Evolutionary conservation across 2,888 invertebrate genomes (phyloP).

Genomic region (Agrochola circellaris): DNA sequence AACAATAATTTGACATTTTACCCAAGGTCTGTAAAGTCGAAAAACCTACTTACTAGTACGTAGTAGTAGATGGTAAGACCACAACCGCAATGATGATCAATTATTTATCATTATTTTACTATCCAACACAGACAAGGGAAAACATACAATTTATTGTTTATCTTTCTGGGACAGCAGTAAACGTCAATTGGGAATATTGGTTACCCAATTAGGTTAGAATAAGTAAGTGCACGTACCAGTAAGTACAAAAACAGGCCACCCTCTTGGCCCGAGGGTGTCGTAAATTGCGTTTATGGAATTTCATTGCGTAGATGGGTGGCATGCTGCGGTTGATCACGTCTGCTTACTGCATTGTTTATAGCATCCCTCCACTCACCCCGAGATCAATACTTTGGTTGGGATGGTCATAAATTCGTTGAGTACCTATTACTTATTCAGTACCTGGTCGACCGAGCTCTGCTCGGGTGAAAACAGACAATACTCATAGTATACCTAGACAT

Average conservation of each 20-base stretch:
- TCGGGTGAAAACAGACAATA: too few relatives aligned
- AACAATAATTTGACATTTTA: neutral
- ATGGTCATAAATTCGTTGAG: neutral
- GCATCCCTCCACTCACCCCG: neutral
- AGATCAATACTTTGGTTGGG: constrained; percentile 13
- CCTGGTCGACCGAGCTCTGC: too few relatives aligned
- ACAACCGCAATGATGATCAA: constrained; percentile 26
- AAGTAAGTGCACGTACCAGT: constrained; percentile 32
- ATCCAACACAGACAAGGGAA: constrained; percentile 7
- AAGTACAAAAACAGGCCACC: constrained; percentile 42
- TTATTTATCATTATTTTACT: constrained; percentile 44
- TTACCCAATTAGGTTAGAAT: constrained; percentile 54
- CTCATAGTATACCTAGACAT: too few relatives aligned
- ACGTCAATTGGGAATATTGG: constrained; percentile 62
- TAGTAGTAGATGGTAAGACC: neutral
- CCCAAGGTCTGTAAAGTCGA: neutral
- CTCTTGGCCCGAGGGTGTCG: constrained; percentile 37
- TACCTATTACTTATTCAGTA: neutral
- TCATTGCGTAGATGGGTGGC: constrained; percentile 27
- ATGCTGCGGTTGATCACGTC: constrained; percentile 16
- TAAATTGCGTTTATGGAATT: constrained; percentile 42
- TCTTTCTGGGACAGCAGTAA: constrained; percentile 51
- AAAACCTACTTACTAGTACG: neutral
- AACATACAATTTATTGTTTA: constrained; percentile 48
- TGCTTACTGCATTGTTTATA: constrained; percentile 40